phyloP scores from a whole-genome alignment of 2,113 vertebrate species.

The Nerophis ophidion region DNA sequence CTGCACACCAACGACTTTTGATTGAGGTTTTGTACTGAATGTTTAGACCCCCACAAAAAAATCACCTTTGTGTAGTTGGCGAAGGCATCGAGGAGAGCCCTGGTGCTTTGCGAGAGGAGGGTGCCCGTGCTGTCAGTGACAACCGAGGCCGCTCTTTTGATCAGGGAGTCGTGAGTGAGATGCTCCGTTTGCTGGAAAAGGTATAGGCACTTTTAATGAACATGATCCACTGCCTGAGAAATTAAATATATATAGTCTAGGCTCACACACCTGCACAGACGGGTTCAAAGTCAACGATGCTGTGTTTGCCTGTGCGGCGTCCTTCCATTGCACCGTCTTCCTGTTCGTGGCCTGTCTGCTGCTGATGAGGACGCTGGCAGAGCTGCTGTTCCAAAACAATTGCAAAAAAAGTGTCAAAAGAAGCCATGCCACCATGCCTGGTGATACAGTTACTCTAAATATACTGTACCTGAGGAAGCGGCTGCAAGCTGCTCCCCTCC shows the following conservation, averaged over 20 bases:
- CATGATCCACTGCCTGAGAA: neutral
- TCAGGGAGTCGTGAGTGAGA: constrained; percentile 68
- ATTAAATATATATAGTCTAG: neutral
- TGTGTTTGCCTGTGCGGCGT: constrained; percentile 18
- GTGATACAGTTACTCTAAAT: neutral
- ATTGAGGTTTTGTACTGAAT: too few relatives aligned
- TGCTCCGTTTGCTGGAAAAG: constrained; percentile 53
- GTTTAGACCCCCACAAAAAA: too few relatives aligned
- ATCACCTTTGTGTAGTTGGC: constrained; percentile 66
- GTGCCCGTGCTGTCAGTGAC: constrained; percentile 70
- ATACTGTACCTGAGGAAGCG: constrained; percentile 54
- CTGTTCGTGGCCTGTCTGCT: constrained; percentile 31
- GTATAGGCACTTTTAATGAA: neutral
- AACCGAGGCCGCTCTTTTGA: constrained; percentile 68
- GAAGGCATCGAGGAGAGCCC: constrained; percentile 67
- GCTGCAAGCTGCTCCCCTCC: constrained; percentile 45
- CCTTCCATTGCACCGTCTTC: constrained; percentile 24
- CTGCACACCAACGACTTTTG: too few relatives aligned
- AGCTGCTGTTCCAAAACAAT: constrained; percentile 18
- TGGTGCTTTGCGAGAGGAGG: constrained; percentile 71
- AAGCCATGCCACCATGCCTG: neutral
- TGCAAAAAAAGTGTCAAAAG: too few relatives aligned
- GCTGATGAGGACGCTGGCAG: constrained; percentile 22
- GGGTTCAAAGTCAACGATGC: constrained; percentile 48
- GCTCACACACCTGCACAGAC: constrained; percentile 52